phyloP scores from a whole-genome alignment of 2,888 invertebrate genomes.

The Acleris cristana region DNA sequence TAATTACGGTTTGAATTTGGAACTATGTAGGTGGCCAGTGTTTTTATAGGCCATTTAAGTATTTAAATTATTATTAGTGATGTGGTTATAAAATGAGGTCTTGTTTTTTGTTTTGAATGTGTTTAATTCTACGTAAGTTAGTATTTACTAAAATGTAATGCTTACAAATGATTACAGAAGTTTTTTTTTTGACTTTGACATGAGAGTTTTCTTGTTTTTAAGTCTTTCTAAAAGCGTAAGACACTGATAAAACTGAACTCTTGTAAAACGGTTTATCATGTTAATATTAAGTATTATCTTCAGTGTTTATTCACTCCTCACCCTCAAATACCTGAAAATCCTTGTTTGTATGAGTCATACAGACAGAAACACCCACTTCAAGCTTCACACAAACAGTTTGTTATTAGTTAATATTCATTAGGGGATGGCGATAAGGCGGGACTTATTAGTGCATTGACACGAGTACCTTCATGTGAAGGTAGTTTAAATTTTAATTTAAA shows the following conservation, averaged over 20 bases:
- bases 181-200: no score
- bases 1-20: conserved; percentile 20
- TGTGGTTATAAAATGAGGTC: no score
- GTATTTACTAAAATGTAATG: no score
- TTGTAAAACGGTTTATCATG: no score
- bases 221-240: no score
- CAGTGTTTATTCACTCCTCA: conserved; percentile 14
- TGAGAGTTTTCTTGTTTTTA: no score
- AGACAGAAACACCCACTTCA: conserved; percentile 59
- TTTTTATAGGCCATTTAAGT: neutral
- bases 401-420: conserved; percentile 82
- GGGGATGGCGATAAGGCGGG: conserved; percentile 61
- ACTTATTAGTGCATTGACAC: conserved; percentile 49
- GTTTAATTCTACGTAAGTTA: no score
- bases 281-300: no score
- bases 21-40: conserved; percentile 7
- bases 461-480: conserved; percentile 7
- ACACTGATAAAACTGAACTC: no score
- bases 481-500: neutral
- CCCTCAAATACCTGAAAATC: conserved; percentile 38
- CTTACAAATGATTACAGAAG: no score
- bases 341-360: conserved; percentile 61
- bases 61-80: no score
- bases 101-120: no score
- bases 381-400: conserved; percentile 61